phyloP scores from a whole-genome alignment of 2,113 vertebrate genomes.

The Microcebus jonahi region DNA sequence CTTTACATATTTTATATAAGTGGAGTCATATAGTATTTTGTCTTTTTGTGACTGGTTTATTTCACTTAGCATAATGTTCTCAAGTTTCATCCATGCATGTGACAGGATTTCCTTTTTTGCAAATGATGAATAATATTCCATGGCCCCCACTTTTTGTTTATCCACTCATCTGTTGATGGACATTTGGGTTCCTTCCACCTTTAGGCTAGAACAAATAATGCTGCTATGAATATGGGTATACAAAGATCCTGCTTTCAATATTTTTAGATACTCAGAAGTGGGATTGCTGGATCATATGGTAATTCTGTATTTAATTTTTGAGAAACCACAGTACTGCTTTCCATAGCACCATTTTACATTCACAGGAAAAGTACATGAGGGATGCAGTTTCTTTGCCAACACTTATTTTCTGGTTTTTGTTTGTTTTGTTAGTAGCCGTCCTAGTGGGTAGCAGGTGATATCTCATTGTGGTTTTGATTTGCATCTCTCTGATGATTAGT shows the following conservation, averaged over 20 bases:
- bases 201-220: constrained; percentile 1
- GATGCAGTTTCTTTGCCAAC: neutral
- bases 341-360: neutral
- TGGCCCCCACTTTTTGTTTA: neutral
- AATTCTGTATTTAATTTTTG: constrained; percentile 26
- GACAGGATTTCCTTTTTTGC: neutral
- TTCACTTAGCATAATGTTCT: neutral
- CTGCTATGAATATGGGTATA: neutral
- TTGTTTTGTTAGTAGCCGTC: neutral
- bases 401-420: neutral
- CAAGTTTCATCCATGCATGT: neutral
- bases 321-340: neutral
- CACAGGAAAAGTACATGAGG: neutral
- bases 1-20: neutral
- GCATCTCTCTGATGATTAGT: neutral
- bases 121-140: neutral
- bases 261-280: neutral
- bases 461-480: constrained; percentile 2
- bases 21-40: neutral
- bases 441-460: neutral
- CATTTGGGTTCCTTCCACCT: neutral
- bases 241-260: neutral
- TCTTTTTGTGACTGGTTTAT: neutral
- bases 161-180: neutral
- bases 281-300: neutral